Conservation (phyloP, 2,888 invertebrate species). For the Epinotia brunnichana region DNA sequence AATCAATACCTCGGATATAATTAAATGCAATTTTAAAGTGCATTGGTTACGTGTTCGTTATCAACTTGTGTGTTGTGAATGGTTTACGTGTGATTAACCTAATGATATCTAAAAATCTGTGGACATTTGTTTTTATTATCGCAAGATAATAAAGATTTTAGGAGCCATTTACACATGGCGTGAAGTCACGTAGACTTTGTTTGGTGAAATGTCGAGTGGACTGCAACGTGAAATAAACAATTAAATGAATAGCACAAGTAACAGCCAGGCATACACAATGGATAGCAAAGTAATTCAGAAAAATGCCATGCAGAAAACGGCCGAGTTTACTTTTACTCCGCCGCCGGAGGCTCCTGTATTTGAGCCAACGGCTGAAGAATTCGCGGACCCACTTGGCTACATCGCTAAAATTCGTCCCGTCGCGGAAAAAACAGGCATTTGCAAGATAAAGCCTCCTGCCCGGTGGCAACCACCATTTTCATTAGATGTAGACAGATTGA, state of each 20-base stretch:
- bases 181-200: slow-evolving; percentile 79
- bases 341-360: slow-evolving; percentile 88
- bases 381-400: slow-evolving; percentile 88
- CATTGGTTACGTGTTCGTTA: slow-evolving; percentile 25
- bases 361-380: slow-evolving; percentile 88
- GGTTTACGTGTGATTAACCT: slow-evolving; percentile 23
- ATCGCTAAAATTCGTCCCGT: slow-evolving; percentile 89
- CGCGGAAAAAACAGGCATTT: slow-evolving; percentile 89
- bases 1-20: slow-evolving; percentile 41
- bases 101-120: slow-evolving; percentile 41
- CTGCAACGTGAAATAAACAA: slow-evolving; percentile 35
- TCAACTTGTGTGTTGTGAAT: slow-evolving; percentile 27
- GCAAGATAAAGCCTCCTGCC: slow-evolving; percentile 90
- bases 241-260: slow-evolving; percentile 34
- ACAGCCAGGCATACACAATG: slow-evolving; percentile 57
- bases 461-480: slow-evolving; percentile 92
- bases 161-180: slow-evolving; percentile 82
- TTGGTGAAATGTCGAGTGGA: slow-evolving; percentile 44
- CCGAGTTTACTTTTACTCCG: slow-evolving; percentile 79
- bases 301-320: slow-evolving; percentile 81
- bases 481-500: slow-evolving; percentile 87
- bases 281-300: slow-evolving; percentile 80
- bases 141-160: slow-evolving; percentile 49
- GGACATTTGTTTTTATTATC: slow-evolving; percentile 43
- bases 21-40: slow-evolving; percentile 28